phyloP scores from a whole-genome alignment of 2,113 vertebrate species.

The Anser brachyrhynchus region DNA sequence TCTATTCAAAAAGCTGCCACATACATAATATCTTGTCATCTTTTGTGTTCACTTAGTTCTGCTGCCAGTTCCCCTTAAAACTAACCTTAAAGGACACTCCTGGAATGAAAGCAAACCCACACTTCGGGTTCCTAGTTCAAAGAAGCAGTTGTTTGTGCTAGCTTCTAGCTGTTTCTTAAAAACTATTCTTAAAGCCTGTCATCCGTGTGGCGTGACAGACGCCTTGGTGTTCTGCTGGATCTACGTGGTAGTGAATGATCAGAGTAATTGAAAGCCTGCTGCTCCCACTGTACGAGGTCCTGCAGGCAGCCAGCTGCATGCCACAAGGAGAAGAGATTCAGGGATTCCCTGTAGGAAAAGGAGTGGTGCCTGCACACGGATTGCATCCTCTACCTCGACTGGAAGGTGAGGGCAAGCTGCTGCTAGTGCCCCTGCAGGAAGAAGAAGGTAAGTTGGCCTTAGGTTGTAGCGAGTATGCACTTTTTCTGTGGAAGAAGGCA shows the following conservation, averaged over 20 bases:
- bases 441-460: not conserved
- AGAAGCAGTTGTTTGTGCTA: not conserved
- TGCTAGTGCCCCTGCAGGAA: not conserved
- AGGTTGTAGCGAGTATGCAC: not conserved
- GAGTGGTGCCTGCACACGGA: not conserved
- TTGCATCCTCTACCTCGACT: not conserved
- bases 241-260: not conserved
- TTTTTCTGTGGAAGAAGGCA: not conserved
- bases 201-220: not conserved
- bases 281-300: not conserved
- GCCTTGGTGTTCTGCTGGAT: not conserved
- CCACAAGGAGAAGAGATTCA: not conserved
- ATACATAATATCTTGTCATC: slow-evolving; percentile 21
- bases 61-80: slow-evolving; percentile 36
- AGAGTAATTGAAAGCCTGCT: not conserved
- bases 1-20: slow-evolving; percentile 34
- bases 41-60: not conserved
- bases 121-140: not conserved
- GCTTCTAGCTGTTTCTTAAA: not conserved
- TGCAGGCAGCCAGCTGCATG: not conserved
- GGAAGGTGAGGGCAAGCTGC: not conserved
- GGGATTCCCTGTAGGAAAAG: not conserved
- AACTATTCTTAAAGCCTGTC: not conserved
- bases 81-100: not conserved
- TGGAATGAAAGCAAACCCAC: not conserved